Base-by-base conservation (phyloP, 2,113 vertebrate species). In the Myotis yumanensis region DNA sequence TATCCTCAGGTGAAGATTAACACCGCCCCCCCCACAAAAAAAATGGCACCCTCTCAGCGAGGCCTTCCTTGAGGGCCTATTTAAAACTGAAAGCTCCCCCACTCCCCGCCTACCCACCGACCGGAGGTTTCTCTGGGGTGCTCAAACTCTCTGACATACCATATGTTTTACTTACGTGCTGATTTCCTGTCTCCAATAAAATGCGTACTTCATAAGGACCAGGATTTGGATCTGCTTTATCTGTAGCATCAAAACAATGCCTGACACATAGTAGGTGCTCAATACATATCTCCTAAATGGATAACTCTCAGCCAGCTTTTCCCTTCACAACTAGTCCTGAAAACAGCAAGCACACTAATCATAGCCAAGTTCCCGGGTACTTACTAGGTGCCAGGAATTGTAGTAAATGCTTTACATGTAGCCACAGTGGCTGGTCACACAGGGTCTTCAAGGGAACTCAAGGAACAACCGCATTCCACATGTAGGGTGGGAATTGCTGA, bases 331-430 rank as follows among this genome's bases (percentile, higher is more conserved):
- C 23, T 22, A 22, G n/a, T 14, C 7, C 35, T 59, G 35, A 16
- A 2, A 16, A 30, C 59, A 17, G 8, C 25, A n/a, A 30, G 18
- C 35, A 25, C 1, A 23, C 4, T 1, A 3, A 22, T 2, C 16
- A 30, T 3, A 32, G 68, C 35, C 8, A 23, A 69, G 28, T 59
- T 12, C 7, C 71, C 11, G 30, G 7, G 64, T 1, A 4, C 32
- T 30, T 6, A 72, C 20, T 1, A 16, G 40, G 54, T 7, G 52
- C 48, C 30, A 46, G 54, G n/a, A 51, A 5, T 0, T 25, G 22
- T 1, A 35, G 20, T 0, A 17, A 76, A 30, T 0, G 1, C 11
- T 40, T 37, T 9, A 14, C 1, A 7, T 0, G 1, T 25, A 40
- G n/a, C 28, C 54, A 6, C 54, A 48, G 30, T 8, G 22, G 7